phyloP scores from a whole-genome alignment of 53 echinoderm and acorn worm genomes.

The Luidia sarsii region DNA sequence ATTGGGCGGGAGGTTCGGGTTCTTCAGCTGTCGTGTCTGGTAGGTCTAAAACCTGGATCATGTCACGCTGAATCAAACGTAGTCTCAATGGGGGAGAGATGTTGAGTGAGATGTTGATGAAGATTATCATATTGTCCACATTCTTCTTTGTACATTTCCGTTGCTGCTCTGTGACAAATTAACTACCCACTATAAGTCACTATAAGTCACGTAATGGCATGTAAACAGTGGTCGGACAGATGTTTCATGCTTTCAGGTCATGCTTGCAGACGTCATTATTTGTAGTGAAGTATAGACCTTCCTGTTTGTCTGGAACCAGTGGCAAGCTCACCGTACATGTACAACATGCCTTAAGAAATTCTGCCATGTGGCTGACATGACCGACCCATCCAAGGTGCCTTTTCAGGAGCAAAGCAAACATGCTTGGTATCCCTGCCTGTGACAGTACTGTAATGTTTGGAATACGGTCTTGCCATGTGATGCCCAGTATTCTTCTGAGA shows the following conservation, averaged over 20 bases:
- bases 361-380: constrained; percentile 13
- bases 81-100: too few species aligned
- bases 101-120: too few species aligned
- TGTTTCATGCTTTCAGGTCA: background rate
- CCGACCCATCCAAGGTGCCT: constrained; percentile 12
- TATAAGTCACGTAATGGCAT: too few species aligned
- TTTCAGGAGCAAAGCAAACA: background rate
- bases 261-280: constrained; percentile 26
- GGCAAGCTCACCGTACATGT: constrained; percentile 39
- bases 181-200: too few species aligned
- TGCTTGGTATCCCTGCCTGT: background rate
- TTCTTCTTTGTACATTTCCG: too few species aligned
- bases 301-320: constrained; percentile 5
- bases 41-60: too few species aligned
- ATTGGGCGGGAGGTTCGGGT: too few species aligned
- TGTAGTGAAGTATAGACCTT: background rate
- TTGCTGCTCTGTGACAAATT: too few species aligned
- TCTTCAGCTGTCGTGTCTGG: too few species aligned
- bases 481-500: background rate
- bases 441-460: background rate
- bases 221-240: background rate
- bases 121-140: too few species aligned
- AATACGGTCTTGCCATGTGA: background rate
- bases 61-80: too few species aligned
- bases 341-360: constrained; percentile 21